Evolutionary conservation across 2,113 vertebrate genomes (phyloP).

Genomic region (Nycticorax nycticorax): DNA sequence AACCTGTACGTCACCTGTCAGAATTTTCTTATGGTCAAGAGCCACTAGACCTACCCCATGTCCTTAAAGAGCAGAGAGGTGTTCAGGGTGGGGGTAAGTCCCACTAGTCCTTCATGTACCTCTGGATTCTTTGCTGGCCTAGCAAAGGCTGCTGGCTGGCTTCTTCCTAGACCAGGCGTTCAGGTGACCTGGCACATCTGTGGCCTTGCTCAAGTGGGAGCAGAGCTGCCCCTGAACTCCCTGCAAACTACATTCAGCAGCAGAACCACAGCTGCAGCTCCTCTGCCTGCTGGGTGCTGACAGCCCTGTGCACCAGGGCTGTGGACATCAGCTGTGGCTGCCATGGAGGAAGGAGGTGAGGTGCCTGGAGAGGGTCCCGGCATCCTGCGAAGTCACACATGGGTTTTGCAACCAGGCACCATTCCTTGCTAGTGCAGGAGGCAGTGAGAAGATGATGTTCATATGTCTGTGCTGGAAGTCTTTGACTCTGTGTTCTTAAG

Average conservation of each 20-base stretch:
- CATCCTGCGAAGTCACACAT: fast-evolving
- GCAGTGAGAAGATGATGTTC: constrained; percentile 30
- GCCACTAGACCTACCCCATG: neutral
- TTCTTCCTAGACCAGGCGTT: neutral
- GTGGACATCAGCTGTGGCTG: fast-evolving
- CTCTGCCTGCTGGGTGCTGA: neutral
- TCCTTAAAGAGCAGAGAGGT: neutral
- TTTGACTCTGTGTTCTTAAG: constrained; percentile 63
- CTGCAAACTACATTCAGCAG: neutral
- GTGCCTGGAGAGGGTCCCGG: neutral
- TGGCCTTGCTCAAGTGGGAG: neutral
- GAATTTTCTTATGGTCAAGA: neutral
- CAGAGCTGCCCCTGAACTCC: neutral
- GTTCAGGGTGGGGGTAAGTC: neutral
- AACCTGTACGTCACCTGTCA: neutral
- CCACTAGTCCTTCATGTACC: neutral
- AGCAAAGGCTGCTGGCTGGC: neutral
- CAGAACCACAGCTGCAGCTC: neutral
- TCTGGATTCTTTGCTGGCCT: neutral
- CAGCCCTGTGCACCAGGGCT: fast-evolving
- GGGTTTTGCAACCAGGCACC: neutral
- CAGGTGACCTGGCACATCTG: fast-evolving
- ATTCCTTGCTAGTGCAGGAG: neutral
- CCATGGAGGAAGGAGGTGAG: neutral
- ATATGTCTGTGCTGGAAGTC: constrained; percentile 49